Evolutionary conservation across 1,140 invertebrate genomes (phyloP), one percentile per base, ranked within the genome.

Genomic region (Agrilus planipennis): DNA sequence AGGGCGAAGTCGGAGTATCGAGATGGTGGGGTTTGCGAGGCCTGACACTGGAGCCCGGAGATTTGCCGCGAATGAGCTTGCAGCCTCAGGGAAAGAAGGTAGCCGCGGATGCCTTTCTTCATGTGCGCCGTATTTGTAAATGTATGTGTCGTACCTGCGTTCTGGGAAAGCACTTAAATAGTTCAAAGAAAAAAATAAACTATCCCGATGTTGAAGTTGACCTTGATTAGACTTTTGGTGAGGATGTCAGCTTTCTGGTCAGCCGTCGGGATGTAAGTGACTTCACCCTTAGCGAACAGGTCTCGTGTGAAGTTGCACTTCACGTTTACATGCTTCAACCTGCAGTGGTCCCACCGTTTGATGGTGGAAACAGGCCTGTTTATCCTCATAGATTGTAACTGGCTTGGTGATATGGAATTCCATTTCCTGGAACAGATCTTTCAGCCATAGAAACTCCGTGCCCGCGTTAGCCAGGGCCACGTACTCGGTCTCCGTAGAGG

Each of bases 401-500:
- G 27, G 14, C 10, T 37, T 15, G 2, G 32, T 15, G 12, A 21
- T 41, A 28, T 18, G 7, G 34, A 41, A 15, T 38, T 45, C 44
- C 18, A 63, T 23, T 31, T 56, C 44, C 25, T 35, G 19, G 7
- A 56, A 36, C 15, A 57, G 21, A 16, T 41, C 40, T 20, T 36
- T 32, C 2, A 55, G 15, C 49, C 55, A 57, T 14, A 47, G 7
- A 9, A 32, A 15, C 15, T 53, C 47, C 19, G 34, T 41, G n/a
- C 45, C 30, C 3, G 47, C 47, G 28, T 41, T 39, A 11, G 40
- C 42, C 19, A 44, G 41, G 3, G 43, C 48, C 6, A 46, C 36
- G 36, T 52, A 54, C 23, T 49, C 50, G 76, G 78, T 56, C 79
- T 80, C 46, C 71, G 44, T 44, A n/a, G 25, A 36, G 28, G 37